These are phyloP conservation scores for Euclidia mi DNA, from an alignment of 2,888 invertebrate genomes.

Conservation along the genomic window DNA sequence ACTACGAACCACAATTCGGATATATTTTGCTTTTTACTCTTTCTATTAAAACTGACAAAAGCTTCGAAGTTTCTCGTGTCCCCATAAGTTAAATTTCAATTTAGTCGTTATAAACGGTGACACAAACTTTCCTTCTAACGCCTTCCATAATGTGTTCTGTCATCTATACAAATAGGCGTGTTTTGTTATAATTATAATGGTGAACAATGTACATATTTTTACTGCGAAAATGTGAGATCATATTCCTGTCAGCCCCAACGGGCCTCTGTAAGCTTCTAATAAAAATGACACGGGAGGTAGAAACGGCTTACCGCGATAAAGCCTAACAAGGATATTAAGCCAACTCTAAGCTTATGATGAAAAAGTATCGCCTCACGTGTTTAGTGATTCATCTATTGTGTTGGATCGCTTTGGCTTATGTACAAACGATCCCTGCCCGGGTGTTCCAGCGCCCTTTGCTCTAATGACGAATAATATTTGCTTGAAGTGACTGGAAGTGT, in stretches of 20 bases:
- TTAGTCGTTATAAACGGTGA: slow-evolving; percentile 1
- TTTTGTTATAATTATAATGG: slow-evolving; percentile 11
- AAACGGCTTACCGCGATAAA: slow-evolving; percentile 39
- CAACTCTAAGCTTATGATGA: slow-evolving; percentile 20
- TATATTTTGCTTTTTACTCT: neutral
- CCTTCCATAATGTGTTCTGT: slow-evolving; percentile 7
- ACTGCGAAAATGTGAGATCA: slow-evolving; percentile 25
- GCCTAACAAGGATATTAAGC: slow-evolving; percentile 36
- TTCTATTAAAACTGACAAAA: neutral
- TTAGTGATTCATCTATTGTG: too few species aligned
- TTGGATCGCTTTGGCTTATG: too few species aligned
- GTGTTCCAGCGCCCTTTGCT: too few species aligned
- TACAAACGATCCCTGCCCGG: too few species aligned
- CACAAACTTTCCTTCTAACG: neutral
- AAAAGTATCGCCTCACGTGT: slow-evolving; percentile 13
- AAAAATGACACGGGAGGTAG: slow-evolving; percentile 38
- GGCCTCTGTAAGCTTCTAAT: slow-evolving; percentile 48
- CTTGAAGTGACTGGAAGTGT: too few species aligned
- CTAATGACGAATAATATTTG: too few species aligned
- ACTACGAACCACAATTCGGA: too few species aligned
- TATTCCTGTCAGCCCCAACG: slow-evolving; percentile 43
- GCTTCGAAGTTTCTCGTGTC: neutral
- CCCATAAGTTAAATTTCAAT: slow-evolving; percentile 13
- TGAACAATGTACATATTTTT: slow-evolving; percentile 28
- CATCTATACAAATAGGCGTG: slow-evolving; percentile 5